Evolutionary conservation across 1,140 invertebrate species (phyloP).

Genomic region (Halesus radiatus): DNA sequence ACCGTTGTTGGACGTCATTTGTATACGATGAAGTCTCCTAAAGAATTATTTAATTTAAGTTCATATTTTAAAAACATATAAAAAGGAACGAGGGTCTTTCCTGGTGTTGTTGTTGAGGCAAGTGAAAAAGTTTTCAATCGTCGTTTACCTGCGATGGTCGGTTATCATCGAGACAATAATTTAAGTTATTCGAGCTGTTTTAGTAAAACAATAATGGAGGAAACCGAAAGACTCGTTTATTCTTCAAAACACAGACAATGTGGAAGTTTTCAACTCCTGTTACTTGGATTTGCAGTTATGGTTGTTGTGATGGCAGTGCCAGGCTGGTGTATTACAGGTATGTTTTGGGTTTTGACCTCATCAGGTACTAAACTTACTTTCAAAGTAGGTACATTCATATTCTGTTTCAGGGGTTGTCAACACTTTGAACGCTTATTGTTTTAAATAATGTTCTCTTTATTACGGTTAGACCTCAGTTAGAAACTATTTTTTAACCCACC

Average conservation of each 20-base stretch:
- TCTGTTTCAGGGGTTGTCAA: neutral
- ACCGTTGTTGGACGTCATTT: slow-evolving; percentile 49
- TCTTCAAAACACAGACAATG: neutral
- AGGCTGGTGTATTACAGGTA: slow-evolving; percentile 47
- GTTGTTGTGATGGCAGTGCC: slow-evolving; percentile 35
- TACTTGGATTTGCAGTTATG: slow-evolving; percentile 37
- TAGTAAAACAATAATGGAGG: slow-evolving; percentile 39
- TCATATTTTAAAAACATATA: slow-evolving; percentile 7
- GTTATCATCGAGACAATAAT: neutral
- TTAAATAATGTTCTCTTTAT: too few relatives aligned
- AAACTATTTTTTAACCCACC: too few relatives aligned
- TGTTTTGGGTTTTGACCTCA: too few relatives aligned
- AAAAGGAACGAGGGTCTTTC: neutral
- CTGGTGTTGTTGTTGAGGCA: neutral
- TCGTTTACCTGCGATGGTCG: slow-evolving; percentile 37
- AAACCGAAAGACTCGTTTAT: slow-evolving; percentile 40
- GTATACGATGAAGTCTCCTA: slow-evolving; percentile 42
- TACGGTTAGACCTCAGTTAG: too few relatives aligned
- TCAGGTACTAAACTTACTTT: neutral
- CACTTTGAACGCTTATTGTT: too few relatives aligned
- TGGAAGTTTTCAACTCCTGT: slow-evolving; percentile 24
- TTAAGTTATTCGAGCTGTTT: slow-evolving; percentile 14
- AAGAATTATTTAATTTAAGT: slow-evolving; percentile 22
- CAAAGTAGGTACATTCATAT: neutral
- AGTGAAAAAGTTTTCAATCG: slow-evolving; percentile 32